phyloP scores from a whole-genome alignment of 2,888 invertebrate species.

The Cataglyphis rosenhaueri region DNA sequence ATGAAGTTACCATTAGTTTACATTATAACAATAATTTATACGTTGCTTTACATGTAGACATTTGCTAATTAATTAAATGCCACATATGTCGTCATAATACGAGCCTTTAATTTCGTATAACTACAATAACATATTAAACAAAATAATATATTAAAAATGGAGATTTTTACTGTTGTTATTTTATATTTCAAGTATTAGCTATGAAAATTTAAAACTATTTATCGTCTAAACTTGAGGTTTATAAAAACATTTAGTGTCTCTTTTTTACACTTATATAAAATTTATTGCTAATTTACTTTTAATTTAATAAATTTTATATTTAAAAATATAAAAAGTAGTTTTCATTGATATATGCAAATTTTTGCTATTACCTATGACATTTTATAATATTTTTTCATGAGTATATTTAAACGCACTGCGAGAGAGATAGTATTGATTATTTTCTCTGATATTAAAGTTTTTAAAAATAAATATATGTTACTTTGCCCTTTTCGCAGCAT shows the following conservation, averaged over 20 bases:
- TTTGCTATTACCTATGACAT: background rate
- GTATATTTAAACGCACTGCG: background rate
- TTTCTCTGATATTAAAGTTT: background rate
- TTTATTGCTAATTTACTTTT: background rate
- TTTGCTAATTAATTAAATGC: slow-evolving; percentile 61
- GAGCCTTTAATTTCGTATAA: background rate
- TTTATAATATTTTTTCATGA: background rate
- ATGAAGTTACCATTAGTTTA: slow-evolving; percentile 45
- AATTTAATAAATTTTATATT: background rate
- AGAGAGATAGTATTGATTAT: slow-evolving; percentile 14
- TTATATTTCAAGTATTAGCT: background rate
- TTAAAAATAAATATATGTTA: background rate
- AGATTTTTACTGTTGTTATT: background rate
- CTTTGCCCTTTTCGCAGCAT: slow-evolving; percentile 10
- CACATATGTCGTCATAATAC: background rate
- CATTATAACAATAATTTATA: slow-evolving; percentile 41
- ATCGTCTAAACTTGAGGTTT: background rate
- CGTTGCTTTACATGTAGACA: slow-evolving; percentile 35
- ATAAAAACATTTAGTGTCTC: background rate
- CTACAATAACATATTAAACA: background rate
- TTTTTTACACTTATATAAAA: background rate
- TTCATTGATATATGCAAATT: background rate
- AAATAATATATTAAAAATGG: background rate
- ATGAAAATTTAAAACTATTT: background rate
- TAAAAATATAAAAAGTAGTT: background rate